Base-by-base conservation (phyloP, 2,888 invertebrate species). In the Netelia virgata region DNA sequence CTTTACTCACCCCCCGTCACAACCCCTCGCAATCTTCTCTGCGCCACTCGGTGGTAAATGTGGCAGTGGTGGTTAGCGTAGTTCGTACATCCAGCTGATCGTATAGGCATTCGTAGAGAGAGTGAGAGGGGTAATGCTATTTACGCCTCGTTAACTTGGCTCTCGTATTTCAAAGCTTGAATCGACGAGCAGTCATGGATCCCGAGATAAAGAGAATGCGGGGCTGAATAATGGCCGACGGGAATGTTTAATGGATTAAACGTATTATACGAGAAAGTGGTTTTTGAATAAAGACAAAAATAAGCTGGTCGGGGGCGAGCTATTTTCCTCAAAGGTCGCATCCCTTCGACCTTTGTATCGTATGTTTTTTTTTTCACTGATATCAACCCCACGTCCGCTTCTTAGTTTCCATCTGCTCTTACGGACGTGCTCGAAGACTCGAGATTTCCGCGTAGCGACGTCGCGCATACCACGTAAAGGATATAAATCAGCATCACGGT, bases 121-220 rank as follows among this genome's bases (percentile, higher is more conserved):
- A 47, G n/a, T 5, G 50, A 14, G 53, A 70, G 41, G 28, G 6
- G 28, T 64, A 43, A 64, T 61, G 10, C 18, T 36, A 36, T 63
- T 14, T 72, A 47, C 57, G 55, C 55, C 61, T 70, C 72, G 50
- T 76, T 50, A 76, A 77, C 76, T 41, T 14, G 47, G 61, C 16
- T 68, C 47, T 18, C 47, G 41, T 36, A 3, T 76, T 76, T 66
- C 36, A 23, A 76, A 41, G 20, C 36, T 76, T 50, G 18, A 76
- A 76, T 66, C 55, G 59, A 18, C 76, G 18, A 76, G 36, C 43
- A 23, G 68, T 50, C 68, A n/a, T 10, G 41, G 14, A 43, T 61
- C 61, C 55, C 18, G 2, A n/a, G 14, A 23, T 18, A 14, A 55
- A 63, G 55, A 28, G 10, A 36, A 5, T 63, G 18, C 18, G 8